Base-by-base conservation (phyloP, 1,140 invertebrate genomes). In the Ptiloglossa arizonensis region DNA sequence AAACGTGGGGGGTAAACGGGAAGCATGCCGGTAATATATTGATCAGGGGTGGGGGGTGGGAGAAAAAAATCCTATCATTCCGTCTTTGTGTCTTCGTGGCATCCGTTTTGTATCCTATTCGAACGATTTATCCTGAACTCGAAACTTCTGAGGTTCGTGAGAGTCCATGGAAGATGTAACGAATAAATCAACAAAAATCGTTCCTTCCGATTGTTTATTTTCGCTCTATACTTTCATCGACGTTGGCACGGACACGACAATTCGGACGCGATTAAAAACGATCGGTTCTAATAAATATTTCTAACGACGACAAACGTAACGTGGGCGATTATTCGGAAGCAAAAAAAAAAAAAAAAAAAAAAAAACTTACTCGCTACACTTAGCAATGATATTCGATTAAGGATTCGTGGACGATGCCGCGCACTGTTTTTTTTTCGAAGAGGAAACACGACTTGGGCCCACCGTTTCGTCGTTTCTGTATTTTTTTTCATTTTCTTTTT, bases 1-100 rank as follows among this genome's bases (percentile, higher is more conserved):
- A 52, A 64, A 72, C 29, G 66, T 81, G 62, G 27, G 44, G 62
- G 27, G 44, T 70, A 56, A 57, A 50, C n/a, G 38, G 41, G 17
- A 67, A 67, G 52, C 60, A 69, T 52, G 64, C 60, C 2, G 60
- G n/a, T 41, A 62, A 2, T 22, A 19, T 19, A 22, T 46, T 17
- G 41, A 35, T 13, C 15, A 41, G 38, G 29, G 35, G n/a, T n/a
- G n/a, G n/a, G n/a, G n/a, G n/a, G n/a, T n/a, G n/a, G n/a, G n/a
- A n/a, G n/a, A n/a, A n/a, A n/a, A 41, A 64, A 29, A 0, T 15
- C 8, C 17, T 44, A 35, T n/a, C n/a, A 13, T 60, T 60, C 24
- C 54, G n/a, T n/a, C n/a, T n/a, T n/a, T n/a, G n/a, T 35, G 19
- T 52, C 5, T 5, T 15, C 17, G 24, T 19, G 17, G 50, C 3